phyloP scores from a whole-genome alignment of 2,113 vertebrate species.

The Opisthocomus hoazin region DNA sequence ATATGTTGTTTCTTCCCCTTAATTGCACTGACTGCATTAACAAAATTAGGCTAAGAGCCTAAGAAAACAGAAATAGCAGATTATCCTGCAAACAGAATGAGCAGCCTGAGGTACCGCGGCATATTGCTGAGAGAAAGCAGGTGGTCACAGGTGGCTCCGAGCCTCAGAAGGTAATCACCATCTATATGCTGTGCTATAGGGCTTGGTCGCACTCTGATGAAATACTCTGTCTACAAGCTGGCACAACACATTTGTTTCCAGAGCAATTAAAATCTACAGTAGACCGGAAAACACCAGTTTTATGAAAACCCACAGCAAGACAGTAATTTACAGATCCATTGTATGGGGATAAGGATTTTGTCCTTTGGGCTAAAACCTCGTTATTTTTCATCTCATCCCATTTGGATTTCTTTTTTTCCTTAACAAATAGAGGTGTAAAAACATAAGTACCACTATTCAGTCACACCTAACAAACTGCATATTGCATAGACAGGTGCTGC shows the following conservation, averaged over 20 bases:
- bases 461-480: not conserved
- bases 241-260: not conserved
- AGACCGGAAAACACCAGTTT: not conserved
- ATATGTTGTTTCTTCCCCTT: not conserved
- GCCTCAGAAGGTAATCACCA: not conserved
- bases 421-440: not conserved
- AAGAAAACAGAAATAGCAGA: not conserved
- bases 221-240: not conserved
- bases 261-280: conserved; percentile 35
- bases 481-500: not conserved
- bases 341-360: not conserved
- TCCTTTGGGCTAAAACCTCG: not conserved
- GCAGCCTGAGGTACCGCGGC: not conserved
- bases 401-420: not conserved
- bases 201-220: not conserved
- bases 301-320: not conserved
- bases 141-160: not conserved
- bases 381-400: not conserved
- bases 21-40: not conserved
- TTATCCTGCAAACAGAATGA: not conserved
- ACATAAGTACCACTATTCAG: not conserved
- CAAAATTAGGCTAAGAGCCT: not conserved
- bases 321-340: not conserved
- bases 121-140: not conserved
- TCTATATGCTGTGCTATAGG: not conserved